These are phyloP conservation scores for Phorcus lineatus DNA, from an alignment of 2,888 invertebrate species.

Conservation along the genomic window DNA sequence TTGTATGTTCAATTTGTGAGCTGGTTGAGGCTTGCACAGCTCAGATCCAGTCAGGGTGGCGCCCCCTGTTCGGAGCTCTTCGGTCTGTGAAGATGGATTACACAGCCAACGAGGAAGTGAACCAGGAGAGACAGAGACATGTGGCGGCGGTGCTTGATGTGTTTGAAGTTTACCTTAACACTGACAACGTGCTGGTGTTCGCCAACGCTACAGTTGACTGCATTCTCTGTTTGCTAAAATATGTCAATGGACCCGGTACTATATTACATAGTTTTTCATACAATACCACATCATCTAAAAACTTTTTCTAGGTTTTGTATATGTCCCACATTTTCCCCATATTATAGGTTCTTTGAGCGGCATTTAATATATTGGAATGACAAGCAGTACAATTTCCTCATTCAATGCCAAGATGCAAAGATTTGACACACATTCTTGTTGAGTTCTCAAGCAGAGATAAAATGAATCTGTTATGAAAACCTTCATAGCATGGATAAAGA, in stretches of 20 bases:
- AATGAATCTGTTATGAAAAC: too few relatives aligned
- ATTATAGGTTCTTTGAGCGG: too few relatives aligned
- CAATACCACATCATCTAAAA: background rate
- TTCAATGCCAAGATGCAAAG: too few relatives aligned
- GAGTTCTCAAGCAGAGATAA: too few relatives aligned
- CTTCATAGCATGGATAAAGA: too few relatives aligned
- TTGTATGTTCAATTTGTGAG: conserved; percentile 95
- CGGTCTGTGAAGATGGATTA: conserved; percentile 83
- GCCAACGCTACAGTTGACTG: conserved; percentile 96
- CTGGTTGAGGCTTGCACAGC: conserved; percentile 95
- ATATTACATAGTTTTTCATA: background rate
- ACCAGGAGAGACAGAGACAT: conserved; percentile 73
- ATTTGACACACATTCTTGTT: too few relatives aligned
- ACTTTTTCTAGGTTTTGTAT: background rate
- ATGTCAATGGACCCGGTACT: conserved; percentile 83
- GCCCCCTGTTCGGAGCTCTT: conserved; percentile 94
- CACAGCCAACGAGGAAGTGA: conserved; percentile 72
- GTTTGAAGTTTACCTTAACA: conserved; percentile 90
- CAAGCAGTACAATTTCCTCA: too few relatives aligned
- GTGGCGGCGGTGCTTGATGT: conserved; percentile 83
- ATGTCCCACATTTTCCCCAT: too few relatives aligned
- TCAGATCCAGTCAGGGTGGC: conserved; percentile 96
- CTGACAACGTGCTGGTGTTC: conserved; percentile 94
- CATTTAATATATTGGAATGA: too few relatives aligned
- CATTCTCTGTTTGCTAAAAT: conserved; percentile 89